Evolutionary conservation across 2,797 vertebrate species (phyloP).

Genomic region (Sebastes taczanowskii): DNA sequence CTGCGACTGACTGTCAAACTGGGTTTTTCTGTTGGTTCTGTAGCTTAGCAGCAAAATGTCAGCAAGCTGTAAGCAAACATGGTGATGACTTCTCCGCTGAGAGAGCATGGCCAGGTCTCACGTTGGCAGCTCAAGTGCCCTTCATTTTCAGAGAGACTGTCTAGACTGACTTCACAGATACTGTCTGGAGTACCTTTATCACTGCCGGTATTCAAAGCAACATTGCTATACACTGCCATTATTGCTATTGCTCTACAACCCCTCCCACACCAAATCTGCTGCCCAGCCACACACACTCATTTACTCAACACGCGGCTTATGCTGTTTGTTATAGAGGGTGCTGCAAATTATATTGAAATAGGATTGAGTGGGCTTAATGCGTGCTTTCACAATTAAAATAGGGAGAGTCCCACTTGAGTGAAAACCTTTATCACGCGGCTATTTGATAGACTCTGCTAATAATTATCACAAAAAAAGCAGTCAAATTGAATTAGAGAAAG

Average conservation of each 20-base stretch:
- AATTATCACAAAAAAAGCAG: background rate
- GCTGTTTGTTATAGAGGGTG: slow-evolving; percentile 34
- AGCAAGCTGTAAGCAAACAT: slow-evolving; percentile 53
- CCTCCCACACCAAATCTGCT: slow-evolving; percentile 56
- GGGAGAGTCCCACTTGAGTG: slow-evolving; percentile 31
- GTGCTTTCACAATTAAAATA: slow-evolving; percentile 41
- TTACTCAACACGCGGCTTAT: slow-evolving; percentile 42
- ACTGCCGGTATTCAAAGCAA: slow-evolving; percentile 69
- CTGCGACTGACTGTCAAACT: slow-evolving; percentile 52
- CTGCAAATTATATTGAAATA: slow-evolving; percentile 47
- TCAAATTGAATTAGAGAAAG: slow-evolving; percentile 35
- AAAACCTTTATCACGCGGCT: slow-evolving; percentile 19
- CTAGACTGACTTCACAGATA: slow-evolving; percentile 72
- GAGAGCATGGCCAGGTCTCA: slow-evolving; percentile 62
- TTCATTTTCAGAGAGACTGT: slow-evolving; percentile 70
- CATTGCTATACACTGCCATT: slow-evolving; percentile 59
- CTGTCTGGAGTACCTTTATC: slow-evolving; percentile 72
- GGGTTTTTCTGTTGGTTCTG: slow-evolving; percentile 42
- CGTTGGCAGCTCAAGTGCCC: slow-evolving; percentile 56
- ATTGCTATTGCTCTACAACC: slow-evolving; percentile 56
- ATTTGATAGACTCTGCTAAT: slow-evolving; percentile 26
- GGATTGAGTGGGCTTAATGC: slow-evolving; percentile 45
- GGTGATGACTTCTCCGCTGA: slow-evolving; percentile 60
- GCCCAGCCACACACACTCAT: slow-evolving; percentile 45
- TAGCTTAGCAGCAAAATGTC: slow-evolving; percentile 62